phyloP scores from a whole-genome alignment of 2,797 vertebrate species.

The Taeniopygia guttata region DNA sequence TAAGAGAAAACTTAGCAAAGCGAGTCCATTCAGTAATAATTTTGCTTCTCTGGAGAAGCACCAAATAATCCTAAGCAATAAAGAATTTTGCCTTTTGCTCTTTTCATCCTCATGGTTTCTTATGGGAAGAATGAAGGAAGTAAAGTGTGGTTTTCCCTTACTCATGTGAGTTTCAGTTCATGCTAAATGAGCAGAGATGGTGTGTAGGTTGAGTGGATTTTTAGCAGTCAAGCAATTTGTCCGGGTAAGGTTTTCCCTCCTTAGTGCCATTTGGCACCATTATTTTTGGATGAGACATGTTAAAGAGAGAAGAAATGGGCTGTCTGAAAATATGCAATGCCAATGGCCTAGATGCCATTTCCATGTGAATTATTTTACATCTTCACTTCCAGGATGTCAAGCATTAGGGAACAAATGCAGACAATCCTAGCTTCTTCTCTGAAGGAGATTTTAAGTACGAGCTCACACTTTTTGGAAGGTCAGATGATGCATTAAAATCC shows the following conservation, averaged over 20 bases:
- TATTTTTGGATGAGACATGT: neutral
- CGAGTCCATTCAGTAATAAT: neutral
- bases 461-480: neutral
- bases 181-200: neutral
- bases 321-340: neutral
- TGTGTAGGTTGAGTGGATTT: neutral
- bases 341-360: neutral
- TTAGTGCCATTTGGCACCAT: neutral
- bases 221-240: neutral
- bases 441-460: neutral
- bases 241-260: neutral
- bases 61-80: neutral
- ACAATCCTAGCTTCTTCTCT: neutral
- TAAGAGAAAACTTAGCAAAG: neutral
- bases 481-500: constrained; percentile 3
- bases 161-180: neutral
- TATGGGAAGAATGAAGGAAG: neutral
- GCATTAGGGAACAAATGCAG: neutral
- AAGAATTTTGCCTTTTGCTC: neutral
- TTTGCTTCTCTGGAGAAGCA: neutral
- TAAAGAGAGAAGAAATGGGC: neutral
- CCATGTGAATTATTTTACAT: constrained; percentile 1
- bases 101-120: neutral
- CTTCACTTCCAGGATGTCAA: neutral
- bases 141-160: neutral